phyloP scores from a whole-genome alignment of 2,113 vertebrate species.

The Larimichthys crocea region DNA sequence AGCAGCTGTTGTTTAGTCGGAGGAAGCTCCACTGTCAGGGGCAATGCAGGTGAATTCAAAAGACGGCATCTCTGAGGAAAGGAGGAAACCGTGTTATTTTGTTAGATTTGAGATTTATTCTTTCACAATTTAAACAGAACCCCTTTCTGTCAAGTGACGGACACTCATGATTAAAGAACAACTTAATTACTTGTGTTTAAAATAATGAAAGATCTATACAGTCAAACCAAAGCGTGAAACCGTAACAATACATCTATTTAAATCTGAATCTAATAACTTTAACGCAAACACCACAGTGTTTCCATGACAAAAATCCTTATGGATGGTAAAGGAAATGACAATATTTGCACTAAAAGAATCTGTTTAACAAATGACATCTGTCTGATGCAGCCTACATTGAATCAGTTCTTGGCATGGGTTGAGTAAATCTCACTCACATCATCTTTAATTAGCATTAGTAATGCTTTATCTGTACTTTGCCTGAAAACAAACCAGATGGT shows the following conservation, averaged over 20 bases:
- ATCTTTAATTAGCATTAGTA: constrained; percentile 75
- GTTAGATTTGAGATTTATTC: constrained; percentile 10
- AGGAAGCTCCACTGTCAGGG: constrained; percentile 79
- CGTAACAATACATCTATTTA: background rate
- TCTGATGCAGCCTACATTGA: constrained; percentile 53
- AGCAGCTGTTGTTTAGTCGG: constrained; percentile 86
- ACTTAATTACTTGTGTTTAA: background rate
- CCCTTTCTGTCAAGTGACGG: background rate
- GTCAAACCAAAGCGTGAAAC: background rate
- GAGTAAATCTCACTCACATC: constrained; percentile 68
- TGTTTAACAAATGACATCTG: constrained; percentile 60
- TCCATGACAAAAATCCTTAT: background rate
- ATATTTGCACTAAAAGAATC: constrained; percentile 37
- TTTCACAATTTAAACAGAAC: constrained; percentile 11
- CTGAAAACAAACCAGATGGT: constrained; percentile 76
- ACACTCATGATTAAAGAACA: background rate
- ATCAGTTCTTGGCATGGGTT: constrained; percentile 56
- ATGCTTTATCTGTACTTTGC: constrained; percentile 69
- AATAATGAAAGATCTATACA: background rate
- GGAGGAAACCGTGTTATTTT: constrained; percentile 33
- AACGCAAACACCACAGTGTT: background rate
- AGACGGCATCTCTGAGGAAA: constrained; percentile 64
- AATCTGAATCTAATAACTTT: background rate
- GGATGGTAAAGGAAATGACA: constrained; percentile 21
- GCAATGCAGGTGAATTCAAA: constrained; percentile 83